Base-by-base conservation (phyloP, 53 echinoderm and acorn worm genomes). In the Antedon mediterranea region DNA sequence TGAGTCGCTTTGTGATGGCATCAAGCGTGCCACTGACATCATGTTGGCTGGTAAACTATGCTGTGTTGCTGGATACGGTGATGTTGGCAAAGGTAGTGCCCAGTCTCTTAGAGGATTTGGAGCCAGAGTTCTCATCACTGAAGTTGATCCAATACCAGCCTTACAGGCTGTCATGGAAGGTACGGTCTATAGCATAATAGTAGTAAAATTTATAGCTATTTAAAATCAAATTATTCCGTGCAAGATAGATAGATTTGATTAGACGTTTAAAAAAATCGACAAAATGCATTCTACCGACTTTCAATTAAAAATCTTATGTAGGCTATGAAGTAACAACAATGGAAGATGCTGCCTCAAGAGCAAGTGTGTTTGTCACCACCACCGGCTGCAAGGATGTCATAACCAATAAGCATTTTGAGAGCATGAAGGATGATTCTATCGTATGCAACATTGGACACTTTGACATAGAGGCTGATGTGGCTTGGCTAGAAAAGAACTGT, bases 361-460 rank as follows among this genome's bases (percentile, higher is more conserved):
- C 87, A 23, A 88, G 82, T 78, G 82, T 98, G 77, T 98, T 98
- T 77, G 98, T 98, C 44, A 92, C 98, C 2, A 90, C 98, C 43
- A 92, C 86, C 3, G 92, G 98, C 18, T 98, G 98, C 71, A 88
- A 88, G 30, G 85, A 90, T 77, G 90, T 98, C 83, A 89, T 98
- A 80, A 80, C 43, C 28, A 80, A n/a, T 0, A 30, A 82, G 70
- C 98, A 98, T 75, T 98, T 98, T 73, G 3, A 33, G 71, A 30
- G 81, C 73, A 98, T 98, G 98, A 82, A 70, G 34, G 90, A 98
- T 71, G 90, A 93, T 43, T 79, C 88, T 73, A 98, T 98, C 33
- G 93, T 98, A 43, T 98, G 98, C 84, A 98, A 98, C 87, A 98
- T 98, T 72, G 98, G 98, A 78, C 98, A 98, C 88, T 98, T 98